Evolutionary conservation across 2,888 invertebrate species (phyloP), one percentile per base, ranked within the genome.

Genomic region (Rhagonycha lutea): DNA sequence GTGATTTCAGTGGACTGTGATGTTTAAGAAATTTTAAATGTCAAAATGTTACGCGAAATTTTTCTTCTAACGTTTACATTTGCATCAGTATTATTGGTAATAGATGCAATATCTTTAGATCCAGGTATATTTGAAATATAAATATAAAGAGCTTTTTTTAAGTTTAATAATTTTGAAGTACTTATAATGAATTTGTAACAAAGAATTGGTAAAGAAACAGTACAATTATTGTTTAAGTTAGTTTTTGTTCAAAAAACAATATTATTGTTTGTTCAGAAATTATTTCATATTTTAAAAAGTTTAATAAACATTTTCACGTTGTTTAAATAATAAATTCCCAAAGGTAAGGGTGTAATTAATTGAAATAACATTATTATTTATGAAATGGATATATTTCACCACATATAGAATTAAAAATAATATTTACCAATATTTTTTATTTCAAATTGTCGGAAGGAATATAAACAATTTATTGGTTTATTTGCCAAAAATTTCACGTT

Each of bases 31-130:
- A 24, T 62, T 62, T 62, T 24, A 29, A 78, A 70, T 74, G 78
- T 29, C 69, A 68, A 75, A 68, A 73, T 79, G 79, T 74, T 77
- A 70, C 69, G 71, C 29, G 74, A 76, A 72, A 14, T 81, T 61
- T 80, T 79, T 29, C 80, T 83, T 72, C 78, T 80, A 69, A 68
- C 88, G 86, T 84, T 85, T 83, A 86, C 84, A 79, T 82, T 87
- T 72, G 84, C 83, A 26, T 77, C 87, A 70, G 83, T 86, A 80
- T 83, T 89, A 32, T 83, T 88, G 70, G 79, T 86, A 18, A 79
- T 86, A 74, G 85, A 88, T 72, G 87, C 89, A n/a, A 89, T 90
- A 77, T 89, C 89, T 73, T 82, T 90, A 83, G 90, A 91, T 81
- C 86, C 89, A 86, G 90, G 91, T 91, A 86, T 84, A 88, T 80